These are phyloP conservation scores for Salvelinus sp. DNA, from an alignment of 2,113 vertebrate genomes.

Conservation along the genomic window DNA sequence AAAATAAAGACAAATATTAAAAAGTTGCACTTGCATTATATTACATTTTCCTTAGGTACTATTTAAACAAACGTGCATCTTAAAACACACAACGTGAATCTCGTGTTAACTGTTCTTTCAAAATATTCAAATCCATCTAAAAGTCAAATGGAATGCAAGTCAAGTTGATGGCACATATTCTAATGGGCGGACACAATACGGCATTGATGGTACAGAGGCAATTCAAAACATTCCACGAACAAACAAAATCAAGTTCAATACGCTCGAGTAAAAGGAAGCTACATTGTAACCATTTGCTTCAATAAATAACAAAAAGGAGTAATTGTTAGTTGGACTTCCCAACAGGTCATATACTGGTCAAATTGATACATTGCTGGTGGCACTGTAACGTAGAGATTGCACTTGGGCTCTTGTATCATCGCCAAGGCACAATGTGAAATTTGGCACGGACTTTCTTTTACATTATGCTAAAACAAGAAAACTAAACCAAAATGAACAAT, in stretches of 20 bases:
- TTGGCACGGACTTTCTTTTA: neutral
- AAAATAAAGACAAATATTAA: constrained; percentile 30
- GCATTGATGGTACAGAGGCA: neutral
- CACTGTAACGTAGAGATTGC: too few species aligned
- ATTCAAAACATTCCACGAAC: neutral
- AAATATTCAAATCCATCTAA: too few species aligned
- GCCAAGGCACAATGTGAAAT: neutral
- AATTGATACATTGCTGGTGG: neutral
- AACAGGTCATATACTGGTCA: neutral
- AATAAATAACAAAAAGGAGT: neutral
- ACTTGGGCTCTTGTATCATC: too few species aligned
- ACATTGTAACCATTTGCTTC: neutral
- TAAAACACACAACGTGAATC: too few species aligned
- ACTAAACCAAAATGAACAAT: neutral
- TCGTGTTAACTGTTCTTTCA: too few species aligned
- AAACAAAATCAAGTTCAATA: neutral
- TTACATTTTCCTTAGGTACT: constrained; percentile 16
- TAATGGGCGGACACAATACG: neutral
- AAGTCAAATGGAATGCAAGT: too few species aligned
- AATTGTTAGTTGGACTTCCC: neutral
- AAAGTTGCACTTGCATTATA: constrained; percentile 23
- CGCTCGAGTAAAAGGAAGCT: neutral
- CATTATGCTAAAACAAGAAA: neutral
- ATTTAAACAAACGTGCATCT: too few species aligned
- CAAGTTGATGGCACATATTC: neutral